Percentiles rank a stretch among this genome's conserved stretches.
These are phyloP conservation scores for Cirrhinus mrigala DNA, from an alignment of 2,797 vertebrate species.

Conservation along the genomic window DNA sequence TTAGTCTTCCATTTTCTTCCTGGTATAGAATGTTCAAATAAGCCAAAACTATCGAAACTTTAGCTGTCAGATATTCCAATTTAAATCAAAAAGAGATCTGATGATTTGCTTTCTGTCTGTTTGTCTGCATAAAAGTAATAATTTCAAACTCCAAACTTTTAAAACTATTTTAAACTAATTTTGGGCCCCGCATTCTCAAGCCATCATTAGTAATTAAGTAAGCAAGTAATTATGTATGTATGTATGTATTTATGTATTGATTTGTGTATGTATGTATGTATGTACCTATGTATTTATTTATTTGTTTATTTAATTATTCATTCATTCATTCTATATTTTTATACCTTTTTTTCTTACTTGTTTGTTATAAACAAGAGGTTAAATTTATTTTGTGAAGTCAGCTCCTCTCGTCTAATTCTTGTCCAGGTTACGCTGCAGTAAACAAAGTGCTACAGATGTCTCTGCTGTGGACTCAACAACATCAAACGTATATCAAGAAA, in stretches of 20 bases:
- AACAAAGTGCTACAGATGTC: background rate
- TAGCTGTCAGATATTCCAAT: background rate
- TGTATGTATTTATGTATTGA: too few species aligned
- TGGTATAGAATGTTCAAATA: background rate
- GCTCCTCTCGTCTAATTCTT: background rate
- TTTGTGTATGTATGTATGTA: too few species aligned
- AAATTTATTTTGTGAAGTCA: background rate
- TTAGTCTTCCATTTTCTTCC: background rate
- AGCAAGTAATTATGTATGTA: too few species aligned
- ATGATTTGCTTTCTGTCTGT: background rate
- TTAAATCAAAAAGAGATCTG: background rate
- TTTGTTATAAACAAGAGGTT: too few species aligned
- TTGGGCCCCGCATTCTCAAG: background rate
- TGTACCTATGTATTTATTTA: too few species aligned
- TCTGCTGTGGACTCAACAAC: background rate
- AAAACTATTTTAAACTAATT: background rate
- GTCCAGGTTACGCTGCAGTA: background rate
- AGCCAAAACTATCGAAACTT: background rate
- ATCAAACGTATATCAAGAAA: background rate
- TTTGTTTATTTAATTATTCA: too few species aligned
- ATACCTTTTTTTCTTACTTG: too few species aligned
- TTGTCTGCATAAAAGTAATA: background rate
- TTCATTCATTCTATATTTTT: too few species aligned
- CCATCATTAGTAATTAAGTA: too few species aligned
- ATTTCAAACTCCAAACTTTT: background rate